Conservation (phyloP, 1,140 invertebrate genomes). For the Ptiloglossa arizonensis region DNA sequence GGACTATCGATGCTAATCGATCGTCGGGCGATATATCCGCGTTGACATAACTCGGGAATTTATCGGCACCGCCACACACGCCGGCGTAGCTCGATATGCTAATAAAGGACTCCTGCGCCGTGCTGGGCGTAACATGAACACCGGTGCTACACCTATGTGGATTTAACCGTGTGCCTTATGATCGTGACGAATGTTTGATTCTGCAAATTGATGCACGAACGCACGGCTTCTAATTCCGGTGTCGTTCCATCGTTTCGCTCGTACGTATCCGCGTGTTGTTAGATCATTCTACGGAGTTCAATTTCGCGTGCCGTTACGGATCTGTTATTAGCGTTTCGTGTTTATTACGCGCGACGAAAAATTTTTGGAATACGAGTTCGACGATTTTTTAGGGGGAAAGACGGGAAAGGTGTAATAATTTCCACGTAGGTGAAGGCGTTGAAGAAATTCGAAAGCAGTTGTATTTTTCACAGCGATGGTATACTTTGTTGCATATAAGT, state of each 20-base stretch:
- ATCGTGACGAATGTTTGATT: slow-evolving; percentile 29
- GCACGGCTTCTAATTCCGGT: neutral
- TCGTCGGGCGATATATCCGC: slow-evolving; percentile 74
- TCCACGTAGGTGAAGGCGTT: too few relatives aligned
- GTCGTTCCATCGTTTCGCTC: neutral
- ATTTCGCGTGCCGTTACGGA: neutral
- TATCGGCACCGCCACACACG: slow-evolving; percentile 73
- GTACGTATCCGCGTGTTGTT: neutral
- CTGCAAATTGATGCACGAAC: slow-evolving; percentile 7
- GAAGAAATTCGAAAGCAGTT: too few relatives aligned
- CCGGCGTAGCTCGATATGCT: slow-evolving; percentile 69
- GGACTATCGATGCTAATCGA: slow-evolving; percentile 75
- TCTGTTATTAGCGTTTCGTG: too few relatives aligned
- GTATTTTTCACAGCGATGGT: too few relatives aligned
- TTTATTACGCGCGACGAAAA: too few relatives aligned
- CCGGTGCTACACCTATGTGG: slow-evolving; percentile 14
- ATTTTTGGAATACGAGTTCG: too few relatives aligned
- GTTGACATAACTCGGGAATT: slow-evolving; percentile 77
- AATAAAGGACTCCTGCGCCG: slow-evolving; percentile 71
- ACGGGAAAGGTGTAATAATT: too few relatives aligned
- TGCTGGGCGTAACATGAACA: slow-evolving; percentile 21
- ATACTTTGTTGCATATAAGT: too few relatives aligned
- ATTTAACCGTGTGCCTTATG: slow-evolving; percentile 18
- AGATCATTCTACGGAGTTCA: neutral
- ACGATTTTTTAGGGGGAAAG: too few relatives aligned